Percentiles rank a stretch among this genome's conserved stretches.
phyloP scores from a whole-genome alignment of 2,113 vertebrate genomes.

The Mixornis gularis region DNA sequence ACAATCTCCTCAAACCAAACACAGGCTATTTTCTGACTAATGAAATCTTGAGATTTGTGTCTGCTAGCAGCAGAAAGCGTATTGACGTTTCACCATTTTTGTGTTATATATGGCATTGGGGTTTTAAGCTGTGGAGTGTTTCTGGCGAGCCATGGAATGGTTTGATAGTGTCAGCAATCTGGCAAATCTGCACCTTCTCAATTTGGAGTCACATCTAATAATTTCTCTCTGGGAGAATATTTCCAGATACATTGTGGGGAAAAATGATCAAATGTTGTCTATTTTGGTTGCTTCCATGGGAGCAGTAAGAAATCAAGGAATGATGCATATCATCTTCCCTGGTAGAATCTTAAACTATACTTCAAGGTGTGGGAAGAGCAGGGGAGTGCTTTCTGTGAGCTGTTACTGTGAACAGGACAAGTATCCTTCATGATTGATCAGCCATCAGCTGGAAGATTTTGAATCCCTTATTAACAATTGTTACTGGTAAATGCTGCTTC shows the following conservation, averaged over 20 bases:
- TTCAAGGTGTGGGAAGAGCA: not conserved
- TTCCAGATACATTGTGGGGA: not conserved
- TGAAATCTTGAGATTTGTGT: not conserved
- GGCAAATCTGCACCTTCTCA: not conserved
- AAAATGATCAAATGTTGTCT: not conserved
- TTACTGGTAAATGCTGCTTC: not conserved
- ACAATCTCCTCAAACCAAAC: not conserved
- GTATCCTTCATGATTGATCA: not conserved
- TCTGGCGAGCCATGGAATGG: not conserved
- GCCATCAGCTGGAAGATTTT: not conserved
- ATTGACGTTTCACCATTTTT: not conserved
- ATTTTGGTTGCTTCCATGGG: not conserved
- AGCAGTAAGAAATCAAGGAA: not conserved
- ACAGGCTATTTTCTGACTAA: not conserved
- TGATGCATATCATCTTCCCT: not conserved
- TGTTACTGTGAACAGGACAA: not conserved
- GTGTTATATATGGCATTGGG: not conserved
- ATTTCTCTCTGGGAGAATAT: not conserved
- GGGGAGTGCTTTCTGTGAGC: not conserved
- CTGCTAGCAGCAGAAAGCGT: not conserved
- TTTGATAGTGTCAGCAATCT: not conserved
- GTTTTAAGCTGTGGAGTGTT: not conserved
- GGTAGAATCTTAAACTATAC: not conserved
- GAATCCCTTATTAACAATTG: not conserved
- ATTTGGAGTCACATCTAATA: not conserved